Evolutionary conservation across 2,797 vertebrate species (phyloP).

Genomic region (Gila robusta): DNA sequence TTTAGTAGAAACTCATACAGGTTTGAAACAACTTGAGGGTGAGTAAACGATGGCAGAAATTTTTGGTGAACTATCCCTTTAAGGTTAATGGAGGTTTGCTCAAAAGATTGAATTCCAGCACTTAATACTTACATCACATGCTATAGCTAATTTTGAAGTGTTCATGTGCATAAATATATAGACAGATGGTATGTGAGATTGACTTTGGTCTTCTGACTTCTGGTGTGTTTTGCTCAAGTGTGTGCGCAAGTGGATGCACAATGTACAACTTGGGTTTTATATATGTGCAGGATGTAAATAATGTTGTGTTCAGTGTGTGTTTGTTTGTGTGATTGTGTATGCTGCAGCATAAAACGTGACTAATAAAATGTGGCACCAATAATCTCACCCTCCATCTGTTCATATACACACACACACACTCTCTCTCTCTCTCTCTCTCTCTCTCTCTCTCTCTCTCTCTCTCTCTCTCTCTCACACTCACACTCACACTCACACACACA

Average conservation of each 20-base stretch:
- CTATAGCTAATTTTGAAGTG: conserved; percentile 15
- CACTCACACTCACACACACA: no score
- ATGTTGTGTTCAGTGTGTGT: conserved; percentile 24
- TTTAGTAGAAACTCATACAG: background rate
- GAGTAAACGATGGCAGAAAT: no score
- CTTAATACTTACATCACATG: background rate
- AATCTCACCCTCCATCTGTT: conserved; percentile 69
- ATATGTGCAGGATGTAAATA: conserved; percentile 36
- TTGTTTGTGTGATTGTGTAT: conserved; percentile 27
- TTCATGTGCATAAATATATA: background rate
- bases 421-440: no score
- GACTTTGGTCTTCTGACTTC: background rate
- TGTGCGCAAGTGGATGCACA: background rate
- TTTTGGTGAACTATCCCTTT: background rate
- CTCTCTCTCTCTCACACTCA: no score
- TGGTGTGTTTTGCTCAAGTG: conserved; percentile 8
- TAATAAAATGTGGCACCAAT: conserved; percentile 63
- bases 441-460: no score
- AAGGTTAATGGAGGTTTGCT: background rate
- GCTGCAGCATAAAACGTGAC: conserved; percentile 54
- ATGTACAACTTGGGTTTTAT: conserved; percentile 25
- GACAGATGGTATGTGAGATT: conserved; percentile 16
- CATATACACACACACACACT: conserved; percentile 46
- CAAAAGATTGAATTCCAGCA: background rate
- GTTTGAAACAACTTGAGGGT: background rate